Conservation (phyloP, 2,888 invertebrate species). For the Saturnia japonica region DNA sequence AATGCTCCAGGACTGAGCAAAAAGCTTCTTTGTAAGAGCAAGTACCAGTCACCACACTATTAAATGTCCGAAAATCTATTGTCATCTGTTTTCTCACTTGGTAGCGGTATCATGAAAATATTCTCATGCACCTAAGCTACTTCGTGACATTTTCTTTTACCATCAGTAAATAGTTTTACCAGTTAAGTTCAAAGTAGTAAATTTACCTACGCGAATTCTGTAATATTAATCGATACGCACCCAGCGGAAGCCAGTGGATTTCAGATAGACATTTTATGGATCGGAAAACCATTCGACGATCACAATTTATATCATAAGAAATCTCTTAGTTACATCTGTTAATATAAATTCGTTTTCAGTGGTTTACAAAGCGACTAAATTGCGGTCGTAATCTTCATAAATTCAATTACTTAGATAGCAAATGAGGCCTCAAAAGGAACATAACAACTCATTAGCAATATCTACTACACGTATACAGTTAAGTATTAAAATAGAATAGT, state of each 20-base stretch:
- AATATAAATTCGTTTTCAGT: background rate
- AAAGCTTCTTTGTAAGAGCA: background rate
- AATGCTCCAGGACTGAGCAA: background rate
- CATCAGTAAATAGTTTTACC: background rate
- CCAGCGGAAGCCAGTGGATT: background rate
- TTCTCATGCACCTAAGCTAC: background rate
- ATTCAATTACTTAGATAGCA: slow-evolving; percentile 41
- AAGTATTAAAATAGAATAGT: slow-evolving; percentile 40
- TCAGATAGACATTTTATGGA: background rate
- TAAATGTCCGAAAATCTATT: background rate
- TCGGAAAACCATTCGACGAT: background rate
- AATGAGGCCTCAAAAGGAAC: slow-evolving; percentile 37
- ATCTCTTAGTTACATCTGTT: background rate
- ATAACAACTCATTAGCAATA: slow-evolving; percentile 39
- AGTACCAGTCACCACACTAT: no score
- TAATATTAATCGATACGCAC: background rate
- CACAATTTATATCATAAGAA: background rate
- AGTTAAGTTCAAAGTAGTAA: background rate
- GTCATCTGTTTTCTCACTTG: background rate
- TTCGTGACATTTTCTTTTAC: background rate
- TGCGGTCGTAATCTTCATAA: slow-evolving; percentile 13
- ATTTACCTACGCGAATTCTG: background rate
- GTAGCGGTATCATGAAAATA: background rate
- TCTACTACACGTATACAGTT: slow-evolving; percentile 20
- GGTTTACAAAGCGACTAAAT: background rate